Percentiles rank a stretch among this genome's conserved stretches.
Evolutionary conservation across 2,797 vertebrate genomes (phyloP).

Genomic region (Valencia hispanica): DNA sequence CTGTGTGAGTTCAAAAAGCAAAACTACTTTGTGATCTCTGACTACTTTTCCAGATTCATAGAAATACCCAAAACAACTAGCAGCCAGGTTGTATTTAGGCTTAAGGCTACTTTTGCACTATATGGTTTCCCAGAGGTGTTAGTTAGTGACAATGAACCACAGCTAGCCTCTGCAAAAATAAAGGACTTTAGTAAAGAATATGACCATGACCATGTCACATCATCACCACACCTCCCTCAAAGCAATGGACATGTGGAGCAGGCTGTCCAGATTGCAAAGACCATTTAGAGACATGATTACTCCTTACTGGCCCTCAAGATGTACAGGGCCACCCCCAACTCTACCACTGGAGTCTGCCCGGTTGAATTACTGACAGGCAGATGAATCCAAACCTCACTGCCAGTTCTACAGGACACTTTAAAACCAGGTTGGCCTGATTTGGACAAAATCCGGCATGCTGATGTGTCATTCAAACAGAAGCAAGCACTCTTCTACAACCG

Average conservation of each 20-base stretch:
- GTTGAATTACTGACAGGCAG: not conserved
- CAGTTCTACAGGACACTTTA: not conserved
- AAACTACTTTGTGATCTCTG: not conserved
- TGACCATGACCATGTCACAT: not conserved
- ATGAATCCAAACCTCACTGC: not conserved
- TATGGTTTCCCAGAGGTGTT: not conserved
- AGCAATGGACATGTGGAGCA: not conserved
- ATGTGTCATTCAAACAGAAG: not conserved
- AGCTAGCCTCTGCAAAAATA: too few relatives aligned
- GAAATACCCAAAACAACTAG: not conserved
- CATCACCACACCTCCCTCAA: not conserved
- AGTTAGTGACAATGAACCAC: too few relatives aligned
- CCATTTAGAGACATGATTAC: not conserved
- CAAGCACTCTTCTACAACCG: not conserved
- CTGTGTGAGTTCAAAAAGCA: constrained; percentile 21
- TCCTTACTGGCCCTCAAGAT: not conserved
- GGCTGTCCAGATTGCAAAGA: not conserved
- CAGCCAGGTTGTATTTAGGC: too few relatives aligned
- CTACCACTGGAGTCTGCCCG: not conserved
- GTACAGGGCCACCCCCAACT: not conserved
- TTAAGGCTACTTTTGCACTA: too few relatives aligned
- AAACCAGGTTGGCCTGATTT: not conserved
- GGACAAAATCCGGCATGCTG: not conserved
- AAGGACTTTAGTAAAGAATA: too few relatives aligned
- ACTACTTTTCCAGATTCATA: not conserved